Evolutionary conservation across 2,888 invertebrate genomes (phyloP), one percentile per base, ranked within the genome.

Genomic region (Acanthococcus lagerstroemiae): DNA sequence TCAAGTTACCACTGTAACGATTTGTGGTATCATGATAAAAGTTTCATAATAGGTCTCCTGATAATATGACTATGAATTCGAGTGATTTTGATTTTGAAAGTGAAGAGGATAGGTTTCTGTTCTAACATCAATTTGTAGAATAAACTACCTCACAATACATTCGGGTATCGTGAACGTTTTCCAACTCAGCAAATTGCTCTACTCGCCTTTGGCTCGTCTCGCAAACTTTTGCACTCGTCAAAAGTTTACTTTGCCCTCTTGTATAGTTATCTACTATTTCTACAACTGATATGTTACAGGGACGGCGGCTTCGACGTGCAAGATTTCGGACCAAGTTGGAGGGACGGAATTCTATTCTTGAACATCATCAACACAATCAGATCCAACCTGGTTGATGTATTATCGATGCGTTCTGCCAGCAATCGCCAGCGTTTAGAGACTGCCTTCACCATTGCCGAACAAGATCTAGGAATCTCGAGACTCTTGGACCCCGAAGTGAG

Each of bases 271-370:
- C n/a, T n/a, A n/a, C n/a, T 5, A 5, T 27, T 7, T 57, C 30
- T 46, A 26, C 2, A 25, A 24, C 24, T n/a, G n/a, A n/a, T n/a
- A n/a, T 67, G 70, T 75, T 74, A 19, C 77, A 93, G 90, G 78
- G 88, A 90, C 74, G 84, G 84, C 72, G 91, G 90, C 71, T 84
- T 95, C 69, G 86, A 89, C 78, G 89, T 96, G 55, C 85, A 84
- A 78, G 95, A 96, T 78, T 96, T 96, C 76, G 95, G 95, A 30
- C 84, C 88, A 69, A 93, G 93, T 74, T 96, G 96, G 96, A 83
- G 95, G 72, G 95, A 95, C 78, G 96, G 96, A 70, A 83, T 89
- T 73, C 95, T 95, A 25, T 96, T 96, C 82, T 82, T 95, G 66
- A 94, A 94, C 57, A 88, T 96, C 71, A 91, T 96, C 68, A 93